Percentiles rank a stretch among this genome's conserved stretches.
These are phyloP conservation scores for Magallana nippona DNA, from an alignment of 2,888 invertebrate species.

Conservation along the genomic window DNA sequence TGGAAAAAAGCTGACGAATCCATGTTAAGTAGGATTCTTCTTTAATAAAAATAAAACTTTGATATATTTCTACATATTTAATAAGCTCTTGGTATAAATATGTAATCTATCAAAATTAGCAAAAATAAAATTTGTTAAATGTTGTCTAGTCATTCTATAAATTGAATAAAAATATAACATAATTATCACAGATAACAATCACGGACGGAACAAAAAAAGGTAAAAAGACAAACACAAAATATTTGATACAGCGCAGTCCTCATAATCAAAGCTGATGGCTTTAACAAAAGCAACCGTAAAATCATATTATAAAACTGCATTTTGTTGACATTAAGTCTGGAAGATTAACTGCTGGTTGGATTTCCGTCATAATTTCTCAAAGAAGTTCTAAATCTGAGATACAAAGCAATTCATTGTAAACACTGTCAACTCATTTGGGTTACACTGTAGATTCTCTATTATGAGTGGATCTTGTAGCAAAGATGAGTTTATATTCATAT, in stretches of 20 bases:
- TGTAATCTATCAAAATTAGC: constrained; percentile 32
- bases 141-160: constrained; percentile 27
- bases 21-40: no score
- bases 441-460: no score
- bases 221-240: background rate
- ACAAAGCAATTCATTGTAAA: no score
- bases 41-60: background rate
- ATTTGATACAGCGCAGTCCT: constrained; percentile 25
- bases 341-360: background rate
- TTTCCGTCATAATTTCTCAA: background rate
- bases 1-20: no score
- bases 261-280: background rate
- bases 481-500: background rate
- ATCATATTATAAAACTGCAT: background rate
- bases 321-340: background rate
- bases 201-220: constrained; percentile 1
- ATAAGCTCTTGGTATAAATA: constrained; percentile 26
- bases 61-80: constrained; percentile 25
- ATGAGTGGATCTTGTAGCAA: no score
- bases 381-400: no score
- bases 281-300: background rate
- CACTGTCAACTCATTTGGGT: no score
- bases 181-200: constrained; percentile 33
- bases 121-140: constrained; percentile 16
- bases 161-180: constrained; percentile 29